Percentiles rank a stretch among this genome's conserved stretches.
These are phyloP conservation scores for Drosophila santomea DNA, from an alignment of 1,140 invertebrate genomes.

Conservation along the genomic window DNA sequence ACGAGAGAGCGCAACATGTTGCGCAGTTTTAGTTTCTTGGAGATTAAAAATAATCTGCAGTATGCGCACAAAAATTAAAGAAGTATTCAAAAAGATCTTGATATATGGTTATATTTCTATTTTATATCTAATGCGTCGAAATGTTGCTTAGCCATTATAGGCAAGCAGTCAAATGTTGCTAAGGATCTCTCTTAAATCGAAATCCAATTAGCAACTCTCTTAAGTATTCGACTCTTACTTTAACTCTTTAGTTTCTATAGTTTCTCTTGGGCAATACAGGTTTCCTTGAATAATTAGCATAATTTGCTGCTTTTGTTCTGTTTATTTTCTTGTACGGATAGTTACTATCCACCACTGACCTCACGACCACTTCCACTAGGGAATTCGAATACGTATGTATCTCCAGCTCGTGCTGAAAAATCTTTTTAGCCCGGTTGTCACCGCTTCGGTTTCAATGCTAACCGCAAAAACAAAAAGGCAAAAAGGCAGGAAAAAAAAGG, in stretches of 20 bases:
- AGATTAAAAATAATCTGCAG: too few relatives aligned
- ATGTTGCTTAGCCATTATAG: neutral
- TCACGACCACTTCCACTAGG: constrained; percentile 29
- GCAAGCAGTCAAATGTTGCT: neutral
- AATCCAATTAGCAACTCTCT: neutral
- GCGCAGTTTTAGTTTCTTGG: neutral
- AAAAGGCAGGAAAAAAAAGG: neutral
- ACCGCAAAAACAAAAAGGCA: constrained; percentile 48
- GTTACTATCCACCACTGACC: constrained; percentile 46
- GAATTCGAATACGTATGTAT: constrained; percentile 4
- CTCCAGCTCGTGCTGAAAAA: constrained; percentile 25
- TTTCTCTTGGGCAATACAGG: constrained; percentile 43
- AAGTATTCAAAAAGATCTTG: too few relatives aligned
- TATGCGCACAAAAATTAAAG: too few relatives aligned
- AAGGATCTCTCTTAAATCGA: neutral
- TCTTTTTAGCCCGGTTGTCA: constrained; percentile 27
- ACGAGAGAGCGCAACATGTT: neutral
- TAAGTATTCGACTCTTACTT: neutral
- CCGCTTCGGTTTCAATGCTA: constrained; percentile 60
- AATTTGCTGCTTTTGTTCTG: constrained; percentile 61
- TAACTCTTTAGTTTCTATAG: neutral
- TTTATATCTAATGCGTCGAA: neutral
- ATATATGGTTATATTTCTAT: too few relatives aligned
- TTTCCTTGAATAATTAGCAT: constrained; percentile 77
- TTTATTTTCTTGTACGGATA: constrained; percentile 30